phyloP scores from a whole-genome alignment of 2,113 vertebrate genomes.

The Cinclus mexicanus region DNA sequence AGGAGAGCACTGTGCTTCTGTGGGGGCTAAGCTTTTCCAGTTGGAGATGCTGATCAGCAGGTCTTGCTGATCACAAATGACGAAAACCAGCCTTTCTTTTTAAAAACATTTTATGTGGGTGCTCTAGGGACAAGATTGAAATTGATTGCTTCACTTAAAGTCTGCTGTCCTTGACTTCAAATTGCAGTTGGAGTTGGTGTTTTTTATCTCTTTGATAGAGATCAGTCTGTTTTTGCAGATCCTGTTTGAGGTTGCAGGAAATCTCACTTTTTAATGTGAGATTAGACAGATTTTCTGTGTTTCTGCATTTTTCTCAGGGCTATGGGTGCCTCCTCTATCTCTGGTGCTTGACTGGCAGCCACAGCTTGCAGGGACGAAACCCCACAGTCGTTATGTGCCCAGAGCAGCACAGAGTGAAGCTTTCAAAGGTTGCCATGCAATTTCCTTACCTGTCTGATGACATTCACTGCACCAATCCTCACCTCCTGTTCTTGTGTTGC shows the following conservation, averaged over 20 bases:
- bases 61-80: background rate
- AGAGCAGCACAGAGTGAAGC: background rate
- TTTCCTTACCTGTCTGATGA: background rate
- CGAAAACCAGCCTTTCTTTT: background rate
- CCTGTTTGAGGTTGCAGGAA: background rate
- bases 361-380: background rate
- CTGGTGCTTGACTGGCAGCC: background rate
- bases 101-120: background rate
- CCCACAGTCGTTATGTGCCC: accelerated
- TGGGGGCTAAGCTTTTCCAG: background rate
- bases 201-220: background rate
- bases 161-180: background rate
- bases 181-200: background rate
- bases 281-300: background rate
- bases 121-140: background rate
- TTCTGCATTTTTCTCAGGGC: background rate
- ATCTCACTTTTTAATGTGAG: background rate
- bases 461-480: background rate
- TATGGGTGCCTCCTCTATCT: background rate
- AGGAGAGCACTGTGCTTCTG: background rate
- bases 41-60: background rate
- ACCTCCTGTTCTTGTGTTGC: background rate
- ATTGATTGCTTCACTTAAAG: background rate
- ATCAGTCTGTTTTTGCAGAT: background rate
- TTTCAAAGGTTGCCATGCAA: background rate